phyloP scores from a whole-genome alignment of 53 echinoderm and acorn worm genomes.

The Patiria pectinifera region DNA sequence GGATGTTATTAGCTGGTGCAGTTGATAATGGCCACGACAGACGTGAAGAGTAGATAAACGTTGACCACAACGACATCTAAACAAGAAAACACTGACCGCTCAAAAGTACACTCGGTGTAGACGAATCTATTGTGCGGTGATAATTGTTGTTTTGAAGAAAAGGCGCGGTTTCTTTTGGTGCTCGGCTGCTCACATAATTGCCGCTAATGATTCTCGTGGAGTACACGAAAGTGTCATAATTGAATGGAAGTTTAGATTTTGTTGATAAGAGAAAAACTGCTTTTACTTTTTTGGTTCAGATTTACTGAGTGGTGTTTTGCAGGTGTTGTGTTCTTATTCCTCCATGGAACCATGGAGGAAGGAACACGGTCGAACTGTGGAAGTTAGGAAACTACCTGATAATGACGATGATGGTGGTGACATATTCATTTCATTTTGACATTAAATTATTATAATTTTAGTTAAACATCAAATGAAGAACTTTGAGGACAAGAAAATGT shows the following conservation, averaged over 20 bases:
- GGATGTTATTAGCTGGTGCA: background rate
- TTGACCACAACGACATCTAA: background rate
- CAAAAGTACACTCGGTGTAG: background rate
- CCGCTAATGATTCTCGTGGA: background rate
- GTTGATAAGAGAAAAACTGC: background rate
- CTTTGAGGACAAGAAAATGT: no score
- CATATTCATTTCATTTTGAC: no score
- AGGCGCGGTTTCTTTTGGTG: background rate
- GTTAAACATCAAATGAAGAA: no score
- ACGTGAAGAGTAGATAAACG: no score
- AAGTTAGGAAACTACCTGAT: no score
- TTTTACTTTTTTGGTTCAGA: background rate
- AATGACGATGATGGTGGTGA: no score
- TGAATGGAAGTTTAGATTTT: background rate
- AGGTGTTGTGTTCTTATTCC: no score
- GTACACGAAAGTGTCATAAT: background rate
- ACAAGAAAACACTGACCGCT: background rate
- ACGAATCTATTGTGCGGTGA: background rate
- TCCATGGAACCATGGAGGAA: no score
- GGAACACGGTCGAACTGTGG: no score
- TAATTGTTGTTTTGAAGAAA: background rate
- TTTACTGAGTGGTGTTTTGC: no score
- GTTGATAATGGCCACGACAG: no score
- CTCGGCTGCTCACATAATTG: background rate
- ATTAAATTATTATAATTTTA: no score